Conservation (phyloP, 2,113 vertebrate species). For the Callipepla californica region DNA sequence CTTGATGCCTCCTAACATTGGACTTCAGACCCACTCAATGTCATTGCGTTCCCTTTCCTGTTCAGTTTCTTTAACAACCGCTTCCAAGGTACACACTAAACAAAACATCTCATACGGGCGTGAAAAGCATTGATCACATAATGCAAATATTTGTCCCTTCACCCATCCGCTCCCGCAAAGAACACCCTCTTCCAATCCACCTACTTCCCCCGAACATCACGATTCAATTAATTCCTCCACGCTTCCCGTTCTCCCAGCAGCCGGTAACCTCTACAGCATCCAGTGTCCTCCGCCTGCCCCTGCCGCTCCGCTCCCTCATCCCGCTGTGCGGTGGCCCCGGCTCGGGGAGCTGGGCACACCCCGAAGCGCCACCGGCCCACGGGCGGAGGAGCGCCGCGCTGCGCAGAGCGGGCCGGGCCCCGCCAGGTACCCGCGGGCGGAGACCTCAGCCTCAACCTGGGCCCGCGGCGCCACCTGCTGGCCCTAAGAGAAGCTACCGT, state of each 20-base stretch:
- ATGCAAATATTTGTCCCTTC: background rate
- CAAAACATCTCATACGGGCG: fast-evolving
- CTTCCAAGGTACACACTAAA: fast-evolving
- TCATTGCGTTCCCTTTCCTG: fast-evolving
- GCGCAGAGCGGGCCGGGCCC: background rate
- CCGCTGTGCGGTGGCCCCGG: no score
- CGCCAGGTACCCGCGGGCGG: no score
- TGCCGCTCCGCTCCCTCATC: no score
- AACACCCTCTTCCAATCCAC: background rate
- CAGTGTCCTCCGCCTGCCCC: no score
- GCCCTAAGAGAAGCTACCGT: fast-evolving
- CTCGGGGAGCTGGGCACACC: background rate
- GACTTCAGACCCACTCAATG: fast-evolving
- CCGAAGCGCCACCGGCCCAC: no score
- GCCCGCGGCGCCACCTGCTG: conserved; percentile 26
- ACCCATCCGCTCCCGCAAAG: background rate
- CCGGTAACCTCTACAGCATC: no score
- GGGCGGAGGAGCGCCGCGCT: background rate
- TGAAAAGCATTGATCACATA: fast-evolving
- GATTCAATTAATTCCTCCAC: background rate
- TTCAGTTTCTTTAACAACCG: fast-evolving
- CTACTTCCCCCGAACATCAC: background rate
- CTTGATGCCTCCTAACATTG: fast-evolving
- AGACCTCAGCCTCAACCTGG: background rate
- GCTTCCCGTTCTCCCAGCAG: no score